Base-by-base conservation (phyloP, 2,888 invertebrate genomes). In the Hyalella azteca region DNA sequence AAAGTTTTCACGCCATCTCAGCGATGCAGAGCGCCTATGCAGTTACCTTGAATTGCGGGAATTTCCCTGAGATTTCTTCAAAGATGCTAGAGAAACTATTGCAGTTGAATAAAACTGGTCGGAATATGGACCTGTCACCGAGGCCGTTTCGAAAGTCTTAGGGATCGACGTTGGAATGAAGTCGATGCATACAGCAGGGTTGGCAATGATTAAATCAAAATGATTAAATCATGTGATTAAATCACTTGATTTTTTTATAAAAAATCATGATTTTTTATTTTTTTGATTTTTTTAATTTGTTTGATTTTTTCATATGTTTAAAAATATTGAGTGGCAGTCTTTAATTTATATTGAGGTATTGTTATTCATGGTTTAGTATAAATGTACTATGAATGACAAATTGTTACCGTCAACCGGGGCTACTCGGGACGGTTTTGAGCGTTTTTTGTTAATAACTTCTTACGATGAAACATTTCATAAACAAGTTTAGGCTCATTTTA, bases 61-160 rank as follows among this genome's bases (percentile, higher is more conserved):
- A 29, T 54, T 54, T 54, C 29, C 54, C 11, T 5, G 3, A 1
- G 19, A 22, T 26, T 54, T 29, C 29, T 54, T 26, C 29, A 29
- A 26, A 19, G 54, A 54, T 26, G 19, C 26, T 22, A 54, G 66
- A 36, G 66, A 36, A 66, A 36, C 36, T 66, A 19, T 36, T n/a
- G 36, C 19, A 32, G 36, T 66, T 66, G 66, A 66, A 66, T 36
- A 66, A 66, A 66, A 66, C 66, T 66, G 0, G 66, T 36, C 36
- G 36, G 32, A 66, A 66, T 29, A 66, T 22, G 36, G 66, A 29
- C 36, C 66, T 66, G 66, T 66, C 66, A 66, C 36, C 29, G 36
- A 3, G 7, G n/a, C 36, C 66, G 29, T 66, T 66, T 36, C 36
- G 36, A 66, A 36, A 36, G 36, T 36, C 39, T 4, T 36, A 7